Conservation (phyloP, 92 coral and sea anemone genomes). For the Parazoanthus atlanticus region DNA sequence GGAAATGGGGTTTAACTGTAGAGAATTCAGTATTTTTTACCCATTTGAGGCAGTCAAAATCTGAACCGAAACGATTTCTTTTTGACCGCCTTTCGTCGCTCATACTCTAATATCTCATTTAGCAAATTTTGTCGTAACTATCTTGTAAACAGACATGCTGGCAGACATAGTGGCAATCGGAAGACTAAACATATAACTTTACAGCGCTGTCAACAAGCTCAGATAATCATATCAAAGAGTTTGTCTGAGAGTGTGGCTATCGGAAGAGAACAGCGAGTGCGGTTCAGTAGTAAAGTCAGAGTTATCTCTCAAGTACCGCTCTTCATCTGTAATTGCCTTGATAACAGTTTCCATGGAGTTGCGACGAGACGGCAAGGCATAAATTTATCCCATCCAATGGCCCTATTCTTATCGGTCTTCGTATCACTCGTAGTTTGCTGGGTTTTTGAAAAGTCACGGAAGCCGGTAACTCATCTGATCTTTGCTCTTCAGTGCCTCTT, state of each 20-base stretch:
- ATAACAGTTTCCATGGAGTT: constrained; percentile 10
- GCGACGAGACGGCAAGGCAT: constrained; percentile 17
- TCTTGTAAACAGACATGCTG: constrained; percentile 42
- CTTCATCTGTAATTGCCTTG: constrained; percentile 39
- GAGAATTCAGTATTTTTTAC: not conserved
- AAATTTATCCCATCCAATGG: constrained; percentile 21
- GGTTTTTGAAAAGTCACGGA: constrained; percentile 35
- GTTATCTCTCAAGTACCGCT: constrained; percentile 36
- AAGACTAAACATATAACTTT: constrained; percentile 43
- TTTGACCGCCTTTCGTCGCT: constrained; percentile 41
- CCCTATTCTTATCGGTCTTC: constrained; percentile 17
- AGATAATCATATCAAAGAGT: constrained; percentile 40
- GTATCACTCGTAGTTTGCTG: constrained; percentile 19
- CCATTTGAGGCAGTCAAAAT: not conserved
- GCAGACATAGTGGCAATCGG: constrained; percentile 28
- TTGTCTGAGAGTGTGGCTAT: constrained; percentile 39
- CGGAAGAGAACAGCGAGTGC: constrained; percentile 23
- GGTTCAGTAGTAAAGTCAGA: not conserved
- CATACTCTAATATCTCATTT: constrained; percentile 33
- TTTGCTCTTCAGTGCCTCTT: not conserved
- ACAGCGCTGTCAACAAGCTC: constrained; percentile 43
- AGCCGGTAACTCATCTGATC: not conserved
- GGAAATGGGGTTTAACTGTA: constrained; percentile 5
- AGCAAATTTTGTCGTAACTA: constrained; percentile 36
- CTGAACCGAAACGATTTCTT: not conserved